Evolutionary conservation across 2,113 vertebrate genomes (phyloP).

Genomic region (Siniperca knerii): DNA sequence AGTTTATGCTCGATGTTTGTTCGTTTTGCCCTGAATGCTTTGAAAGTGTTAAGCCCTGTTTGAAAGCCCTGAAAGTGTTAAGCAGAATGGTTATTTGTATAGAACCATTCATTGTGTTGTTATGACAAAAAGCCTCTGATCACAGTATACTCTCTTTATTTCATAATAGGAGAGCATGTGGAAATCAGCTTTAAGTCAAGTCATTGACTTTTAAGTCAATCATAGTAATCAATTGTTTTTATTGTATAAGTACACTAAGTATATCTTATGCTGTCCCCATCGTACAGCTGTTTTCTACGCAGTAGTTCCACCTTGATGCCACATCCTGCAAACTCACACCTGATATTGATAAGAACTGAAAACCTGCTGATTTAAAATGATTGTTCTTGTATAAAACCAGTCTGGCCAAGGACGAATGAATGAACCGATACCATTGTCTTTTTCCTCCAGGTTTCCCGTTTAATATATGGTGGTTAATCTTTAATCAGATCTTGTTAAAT

Average conservation of each 20-base stretch:
- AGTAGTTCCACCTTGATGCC: neutral
- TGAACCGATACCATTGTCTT: neutral
- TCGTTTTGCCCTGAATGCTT: neutral
- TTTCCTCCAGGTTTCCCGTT: neutral
- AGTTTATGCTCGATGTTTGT: neutral
- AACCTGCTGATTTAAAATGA: neutral
- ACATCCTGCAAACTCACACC: neutral
- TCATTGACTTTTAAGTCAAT: too few species aligned
- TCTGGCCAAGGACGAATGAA: neutral
- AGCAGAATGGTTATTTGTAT: neutral
- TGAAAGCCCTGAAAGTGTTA: neutral
- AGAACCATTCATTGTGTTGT: neutral
- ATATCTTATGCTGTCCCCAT: neutral
- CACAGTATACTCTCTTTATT: neutral
- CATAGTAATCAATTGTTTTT: neutral
- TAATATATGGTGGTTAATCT: neutral
- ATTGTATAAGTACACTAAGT: neutral
- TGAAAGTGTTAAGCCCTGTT: neutral
- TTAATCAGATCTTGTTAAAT: neutral
- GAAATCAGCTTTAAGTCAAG: neutral
- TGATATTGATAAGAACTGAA: conserved; percentile 1
- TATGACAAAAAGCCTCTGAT: neutral
- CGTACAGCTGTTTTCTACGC: neutral
- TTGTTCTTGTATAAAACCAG: neutral
- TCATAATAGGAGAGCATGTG: neutral